Evolutionary conservation across 2,113 vertebrate species (phyloP).

Genomic region (Calypte anna): DNA sequence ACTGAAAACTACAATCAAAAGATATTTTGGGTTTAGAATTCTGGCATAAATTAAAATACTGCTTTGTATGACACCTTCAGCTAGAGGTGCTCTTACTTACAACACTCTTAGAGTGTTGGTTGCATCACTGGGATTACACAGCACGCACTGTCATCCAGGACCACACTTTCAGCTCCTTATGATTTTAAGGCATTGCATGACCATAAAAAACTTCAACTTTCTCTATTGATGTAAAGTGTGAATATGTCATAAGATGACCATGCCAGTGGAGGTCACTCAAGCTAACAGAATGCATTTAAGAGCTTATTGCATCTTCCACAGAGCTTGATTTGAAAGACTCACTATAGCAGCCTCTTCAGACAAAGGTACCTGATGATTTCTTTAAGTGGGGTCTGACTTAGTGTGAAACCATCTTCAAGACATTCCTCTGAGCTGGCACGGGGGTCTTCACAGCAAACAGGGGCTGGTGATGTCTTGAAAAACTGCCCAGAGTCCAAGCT

Average conservation of each 20-base stretch:
- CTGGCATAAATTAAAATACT: neutral
- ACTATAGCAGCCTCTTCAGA: neutral
- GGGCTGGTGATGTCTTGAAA: neutral
- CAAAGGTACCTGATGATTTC: neutral
- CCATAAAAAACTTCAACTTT: neutral
- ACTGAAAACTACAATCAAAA: neutral
- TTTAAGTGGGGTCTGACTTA: neutral
- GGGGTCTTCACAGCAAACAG: neutral
- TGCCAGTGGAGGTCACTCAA: neutral
- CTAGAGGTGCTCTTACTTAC: neutral
- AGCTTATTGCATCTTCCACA: neutral
- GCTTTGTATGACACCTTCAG: neutral
- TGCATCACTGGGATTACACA: neutral
- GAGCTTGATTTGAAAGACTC: neutral
- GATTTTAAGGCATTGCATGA: neutral
- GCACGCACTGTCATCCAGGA: neutral
- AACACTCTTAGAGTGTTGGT: too few relatives aligned
- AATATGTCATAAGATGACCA: neutral
- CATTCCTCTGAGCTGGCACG: fast-evolving
- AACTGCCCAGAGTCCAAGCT: neutral
- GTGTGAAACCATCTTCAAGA: neutral
- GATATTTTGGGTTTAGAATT: neutral
- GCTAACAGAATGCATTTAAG: neutral
- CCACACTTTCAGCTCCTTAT: neutral
- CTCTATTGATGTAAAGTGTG: neutral